A percentile compares a stretch with the other conserved stretches of the same genome.
Evolutionary conservation across 53 echinoderm and acorn worm species (phyloP).

Genomic region (Temnopleurus reevesii): DNA sequence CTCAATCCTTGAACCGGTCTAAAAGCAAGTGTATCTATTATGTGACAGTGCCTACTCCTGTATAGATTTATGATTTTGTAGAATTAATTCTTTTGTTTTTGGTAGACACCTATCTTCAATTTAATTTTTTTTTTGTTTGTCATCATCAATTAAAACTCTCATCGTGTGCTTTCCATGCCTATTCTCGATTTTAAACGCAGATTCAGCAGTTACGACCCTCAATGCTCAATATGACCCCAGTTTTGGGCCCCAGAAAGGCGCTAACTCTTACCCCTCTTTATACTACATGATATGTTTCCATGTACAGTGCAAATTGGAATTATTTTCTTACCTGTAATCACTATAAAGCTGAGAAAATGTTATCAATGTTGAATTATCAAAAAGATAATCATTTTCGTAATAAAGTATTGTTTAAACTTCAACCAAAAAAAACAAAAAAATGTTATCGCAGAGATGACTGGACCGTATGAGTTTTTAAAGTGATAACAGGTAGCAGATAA

Average conservation of each 20-base stretch:
- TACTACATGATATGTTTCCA: not conserved
- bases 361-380: too few species aligned
- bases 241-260: too few species aligned
- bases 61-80: conserved; percentile 10
- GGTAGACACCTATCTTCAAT: not conserved
- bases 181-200: not conserved
- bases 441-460: too few species aligned
- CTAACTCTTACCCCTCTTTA: not conserved
- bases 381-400: too few species aligned
- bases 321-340: not conserved
- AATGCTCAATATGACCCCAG: too few species aligned
- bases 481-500: too few species aligned
- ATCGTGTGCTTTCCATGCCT: conserved; percentile 12
- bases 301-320: too few species aligned
- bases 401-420: too few species aligned
- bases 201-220: too few species aligned
- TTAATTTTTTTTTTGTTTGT: not conserved
- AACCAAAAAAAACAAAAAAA: too few species aligned
- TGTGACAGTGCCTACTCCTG: conserved; percentile 39
- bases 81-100: conserved; percentile 20
- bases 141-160: not conserved
- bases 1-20: too few species aligned
- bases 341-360: not conserved
- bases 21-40: conserved; percentile 33
- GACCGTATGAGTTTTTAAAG: too few species aligned